Evolutionary conservation across 2,797 vertebrate species (phyloP), one percentile per base, ranked within the genome.

Genomic region (Gobio occitaniae): DNA sequence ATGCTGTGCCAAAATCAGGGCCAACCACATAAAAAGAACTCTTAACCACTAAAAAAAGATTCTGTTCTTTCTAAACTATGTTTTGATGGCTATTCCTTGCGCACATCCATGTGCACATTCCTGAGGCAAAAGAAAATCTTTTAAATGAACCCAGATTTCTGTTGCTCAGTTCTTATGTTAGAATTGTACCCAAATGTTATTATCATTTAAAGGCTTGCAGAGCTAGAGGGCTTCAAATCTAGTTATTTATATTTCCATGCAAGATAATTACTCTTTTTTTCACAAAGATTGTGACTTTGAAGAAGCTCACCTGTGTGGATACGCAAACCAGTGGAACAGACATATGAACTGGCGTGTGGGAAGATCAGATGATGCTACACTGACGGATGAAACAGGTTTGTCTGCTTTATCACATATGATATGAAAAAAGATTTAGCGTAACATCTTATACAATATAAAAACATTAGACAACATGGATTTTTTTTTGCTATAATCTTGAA

Each of bases 301-400:
- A 92, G 96, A 97, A 91, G 95, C 97, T 87, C 97, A 98, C 91
- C 96, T 99, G 78, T 99, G 98, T 92, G 98, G 98, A 88, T 99
- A 96, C 68, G 93, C 90, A 82, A 99, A 98, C 90, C 96, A 91
- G 90, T 97, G 97, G 97, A 99, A 98, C 81, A 96, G 96, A 81
- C 97, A 97, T 0, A 96, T 99, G 25, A 98, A 98, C 94, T 99
- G 98, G 98, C 98, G 96, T 56, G 96, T 99, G 19, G 98, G 98
- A 87, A 97, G 96, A 92, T 96, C 94, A 0, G 91, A 93, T 79
- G 96, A 97, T 86, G 96, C 96, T 91, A 96, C 96, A 0, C 92
- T 94, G 86, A 94, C 93, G 80, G 96, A 90, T 87, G 93, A 92
- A 84, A 91, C 95, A 85, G 98, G 97, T 98, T 85, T 83, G 68